These are phyloP conservation scores for Diabrotica virgifera DNA, from an alignment of 1,140 invertebrate species.

Conservation along the genomic window DNA sequence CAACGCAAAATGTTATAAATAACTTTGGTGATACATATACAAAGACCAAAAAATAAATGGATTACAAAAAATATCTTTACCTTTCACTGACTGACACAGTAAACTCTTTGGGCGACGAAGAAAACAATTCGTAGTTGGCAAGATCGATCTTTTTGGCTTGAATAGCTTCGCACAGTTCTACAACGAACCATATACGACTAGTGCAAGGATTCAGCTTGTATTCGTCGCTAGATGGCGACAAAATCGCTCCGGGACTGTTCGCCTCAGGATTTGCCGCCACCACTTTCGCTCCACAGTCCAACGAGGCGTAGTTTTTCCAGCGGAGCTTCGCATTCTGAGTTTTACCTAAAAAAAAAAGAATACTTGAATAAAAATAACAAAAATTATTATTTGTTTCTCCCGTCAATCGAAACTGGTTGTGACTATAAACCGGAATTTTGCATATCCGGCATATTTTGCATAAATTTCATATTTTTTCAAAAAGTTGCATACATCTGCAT, in stretches of 20 bases:
- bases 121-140: slow-evolving; percentile 98
- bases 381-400: too few relatives aligned
- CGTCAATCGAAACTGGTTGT: too few relatives aligned
- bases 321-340: slow-evolving; percentile 62
- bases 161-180: slow-evolving; percentile 96
- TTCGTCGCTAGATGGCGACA: slow-evolving; percentile 89
- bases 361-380: too few relatives aligned
- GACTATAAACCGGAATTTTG: too few relatives aligned
- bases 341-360: slow-evolving; percentile 4
- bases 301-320: slow-evolving; percentile 90
- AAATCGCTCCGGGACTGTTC: slow-evolving; percentile 75
- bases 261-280: slow-evolving; percentile 88
- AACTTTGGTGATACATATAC: too few relatives aligned
- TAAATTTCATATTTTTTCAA: too few relatives aligned
- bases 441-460: too few relatives aligned
- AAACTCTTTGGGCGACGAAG: slow-evolving; percentile 92
- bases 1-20: too few relatives aligned
- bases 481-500: too few relatives aligned
- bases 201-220: slow-evolving; percentile 97
- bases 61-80: too few relatives aligned
- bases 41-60: too few relatives aligned
- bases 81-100: slow-evolving; percentile 78
- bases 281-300: slow-evolving; percentile 96
- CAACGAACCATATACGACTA: slow-evolving; percentile 90
- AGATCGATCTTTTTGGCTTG: slow-evolving; percentile 92